Base-by-base conservation (phyloP, 2,888 invertebrate genomes). In the Pheosia gnoma region DNA sequence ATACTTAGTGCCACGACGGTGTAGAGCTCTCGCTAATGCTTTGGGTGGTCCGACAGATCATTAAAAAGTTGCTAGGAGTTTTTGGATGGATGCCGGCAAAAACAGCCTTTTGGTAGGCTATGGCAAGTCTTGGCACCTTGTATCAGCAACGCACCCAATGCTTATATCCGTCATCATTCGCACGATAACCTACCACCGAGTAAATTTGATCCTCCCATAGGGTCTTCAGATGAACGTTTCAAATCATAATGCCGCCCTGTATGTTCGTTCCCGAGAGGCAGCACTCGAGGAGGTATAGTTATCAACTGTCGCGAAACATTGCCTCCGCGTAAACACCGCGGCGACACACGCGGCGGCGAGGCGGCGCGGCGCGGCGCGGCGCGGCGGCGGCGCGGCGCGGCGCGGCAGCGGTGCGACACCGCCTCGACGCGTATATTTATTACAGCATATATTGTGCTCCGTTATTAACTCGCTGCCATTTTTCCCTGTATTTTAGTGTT, bases 401-500 rank as follows among this genome's bases (percentile, higher is more conserved):
- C 57, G 51, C 54, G 55, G 11, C 60, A 43, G 54, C 53, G 51
- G 54, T 37, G 54, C 63, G 66, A 57, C 64, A 53, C 60, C 25
- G 25, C 25, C 68, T 54, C 67, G 57, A 60, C 62, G 58, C 68
- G 65, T 70, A 68, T 80, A 78, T 82, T 79, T 80, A 77, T 84
- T 81, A 83, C 81, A 79, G 78, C 77, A 75, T 66, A 78, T 78
- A 72, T 25, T 67, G 75, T 72, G 74, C 72, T 75, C 69, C 63
- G 71, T 77, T 78, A 81, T 82, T 83, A 83, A 81, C 82, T 75
- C 70, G 60, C 68, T 59, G 70, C 76, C 77, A 84, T 84, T 85
- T 84, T 82, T 82, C 81, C 76, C 76, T 68, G 77, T 81, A 82
- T 81, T 80, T 85, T 80, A 80, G 74, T 76, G 78, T 80, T 83